Evolutionary conservation across 2,113 vertebrate genomes (phyloP).

Genomic region (Anoplopoma fimbria): DNA sequence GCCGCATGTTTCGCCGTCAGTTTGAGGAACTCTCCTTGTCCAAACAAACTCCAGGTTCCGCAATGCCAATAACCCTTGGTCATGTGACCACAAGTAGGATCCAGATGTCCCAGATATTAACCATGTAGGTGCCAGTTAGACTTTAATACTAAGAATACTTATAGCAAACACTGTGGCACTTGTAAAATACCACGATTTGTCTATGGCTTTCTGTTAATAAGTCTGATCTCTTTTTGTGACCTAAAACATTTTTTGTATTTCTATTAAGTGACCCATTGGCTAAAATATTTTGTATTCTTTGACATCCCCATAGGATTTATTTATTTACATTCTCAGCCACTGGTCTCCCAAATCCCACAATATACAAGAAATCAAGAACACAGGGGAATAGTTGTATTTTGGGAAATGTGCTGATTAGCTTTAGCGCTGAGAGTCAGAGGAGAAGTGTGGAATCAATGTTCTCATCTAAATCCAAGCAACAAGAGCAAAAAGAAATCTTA

Average conservation of each 20-base stretch:
- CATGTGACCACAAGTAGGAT: slow-evolving; percentile 65
- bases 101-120: slow-evolving; percentile 80
- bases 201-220: background rate
- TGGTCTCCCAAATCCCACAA: background rate
- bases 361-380: background rate
- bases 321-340: too few species aligned
- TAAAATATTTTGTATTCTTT: background rate
- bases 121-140: slow-evolving; percentile 50
- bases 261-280: background rate
- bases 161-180: background rate
- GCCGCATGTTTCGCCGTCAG: slow-evolving; percentile 60
- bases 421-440: background rate
- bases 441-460: background rate
- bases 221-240: background rate
- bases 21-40: background rate
- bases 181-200: background rate
- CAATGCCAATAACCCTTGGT: slow-evolving; percentile 27
- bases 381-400: background rate
- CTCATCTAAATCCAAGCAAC: background rate
- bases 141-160: background rate
- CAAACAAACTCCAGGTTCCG: slow-evolving; percentile 26
- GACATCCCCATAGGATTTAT: too few species aligned
- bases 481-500: too few species aligned
- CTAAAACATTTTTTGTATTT: background rate
- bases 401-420: background rate